Evolutionary conservation across 2,888 invertebrate species (phyloP), one percentile per base, ranked within the genome.

Genomic region (Drosophila rellima): DNA sequence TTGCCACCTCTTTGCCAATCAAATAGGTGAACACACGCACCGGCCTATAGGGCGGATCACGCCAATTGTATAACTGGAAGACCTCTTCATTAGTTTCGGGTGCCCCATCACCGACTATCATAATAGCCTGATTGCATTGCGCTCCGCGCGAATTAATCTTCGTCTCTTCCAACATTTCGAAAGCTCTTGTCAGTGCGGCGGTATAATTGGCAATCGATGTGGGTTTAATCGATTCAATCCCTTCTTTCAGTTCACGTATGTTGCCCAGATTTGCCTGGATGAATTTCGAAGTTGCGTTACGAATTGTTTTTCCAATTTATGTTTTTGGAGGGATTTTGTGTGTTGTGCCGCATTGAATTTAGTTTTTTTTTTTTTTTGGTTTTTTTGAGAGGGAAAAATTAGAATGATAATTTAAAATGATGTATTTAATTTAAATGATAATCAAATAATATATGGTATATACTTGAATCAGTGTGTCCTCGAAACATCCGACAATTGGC

Each of bases 71-170:
- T 78, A 95, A 94, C 90, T 97, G 95, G 93, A 99, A 99, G 62
- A 98, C 95, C 89, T 98, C 97, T 91, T 97, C 96, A 93, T 96
- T 98, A 91, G 96, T 97, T 90, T 98, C 97, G 45, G 99, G 98
- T 15, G 99, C 98, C 23, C 99, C 99, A 92, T 99, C 99, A n/a
- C 99, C 99, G 82, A 99, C 96, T 81, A 99, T 93, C 99, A 99
- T 99, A 89, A 99, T 99, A 31, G 98, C 99, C 94, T 98, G 96
- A 93, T 97, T 98, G 92, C 97, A 97, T 80, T 94, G 94, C 42
- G 96, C 95, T 44, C 96, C 96, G 45, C 94, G 94, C 50, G 94
- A 93, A 73, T 94, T 94, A 26, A 93, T 93, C 78, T 95, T 94
- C 86, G 95, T 95, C 48, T 94, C 93, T 92, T 95, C 94, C 67